A percentile compares a stretch with the other conserved stretches of the same genome.
Evolutionary conservation across 2,888 invertebrate species (phyloP).

Genomic region (Pterobdella sp.): DNA sequence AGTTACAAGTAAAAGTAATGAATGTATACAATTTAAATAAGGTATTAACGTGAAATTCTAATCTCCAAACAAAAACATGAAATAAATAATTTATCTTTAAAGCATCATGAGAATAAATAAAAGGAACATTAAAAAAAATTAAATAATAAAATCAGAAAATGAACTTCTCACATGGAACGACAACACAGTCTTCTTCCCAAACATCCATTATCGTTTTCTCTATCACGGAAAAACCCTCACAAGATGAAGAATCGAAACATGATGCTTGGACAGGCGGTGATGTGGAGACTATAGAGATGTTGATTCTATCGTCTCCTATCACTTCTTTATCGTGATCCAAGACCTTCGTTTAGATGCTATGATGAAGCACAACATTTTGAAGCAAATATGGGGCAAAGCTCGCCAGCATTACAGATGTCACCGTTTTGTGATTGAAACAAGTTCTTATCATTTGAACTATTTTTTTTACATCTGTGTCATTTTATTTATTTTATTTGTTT

Average conservation of each 20-base stretch:
- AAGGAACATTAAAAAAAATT: not conserved
- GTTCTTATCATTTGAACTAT: no score
- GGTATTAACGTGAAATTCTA: not conserved
- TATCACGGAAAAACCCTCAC: slow-evolving; percentile 49
- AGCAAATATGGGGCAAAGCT: no score
- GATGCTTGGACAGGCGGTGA: slow-evolving; percentile 51
- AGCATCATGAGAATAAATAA: not conserved
- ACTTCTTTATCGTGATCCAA: slow-evolving; percentile 45
- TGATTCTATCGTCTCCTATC: slow-evolving; percentile 49
- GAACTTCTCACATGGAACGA: slow-evolving; percentile 49
- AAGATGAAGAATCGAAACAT: slow-evolving; percentile 40
- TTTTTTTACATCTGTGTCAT: no score
- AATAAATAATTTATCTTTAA: no score
- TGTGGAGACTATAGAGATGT: slow-evolving; percentile 42
- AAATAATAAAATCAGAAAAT: not conserved
- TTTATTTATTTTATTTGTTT: no score
- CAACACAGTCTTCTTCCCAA: slow-evolving; percentile 45
- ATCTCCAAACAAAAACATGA: no score
- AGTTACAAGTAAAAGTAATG: not conserved
- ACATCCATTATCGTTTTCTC: slow-evolving; percentile 51
- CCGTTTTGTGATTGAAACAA: no score
- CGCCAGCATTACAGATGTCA: no score
- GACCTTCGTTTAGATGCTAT: slow-evolving; percentile 40
- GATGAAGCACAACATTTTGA: no score
- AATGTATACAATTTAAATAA: slow-evolving; percentile 11